Evolutionary conservation across 2,113 vertebrate genomes (phyloP), one percentile per base, ranked within the genome.

Genomic region (Sigmodon hispidus): DNA sequence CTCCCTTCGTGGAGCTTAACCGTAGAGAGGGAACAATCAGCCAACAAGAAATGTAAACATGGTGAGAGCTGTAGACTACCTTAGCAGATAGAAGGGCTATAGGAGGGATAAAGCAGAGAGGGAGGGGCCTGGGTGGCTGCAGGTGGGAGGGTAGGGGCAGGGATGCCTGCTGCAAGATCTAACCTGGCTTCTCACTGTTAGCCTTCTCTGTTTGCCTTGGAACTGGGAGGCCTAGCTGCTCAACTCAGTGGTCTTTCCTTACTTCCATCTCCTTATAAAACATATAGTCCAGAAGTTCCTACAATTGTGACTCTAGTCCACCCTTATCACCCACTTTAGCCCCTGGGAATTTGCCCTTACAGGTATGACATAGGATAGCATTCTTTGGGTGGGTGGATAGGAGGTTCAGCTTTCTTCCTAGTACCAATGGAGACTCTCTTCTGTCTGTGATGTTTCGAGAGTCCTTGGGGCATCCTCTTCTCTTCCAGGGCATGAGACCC

Each of bases 401-500:
- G 63, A 26, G 22, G 63, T 87, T 77, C 81, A 87, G 88, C 79
- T 91, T 90, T 63, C 61, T 69, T 87, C 34, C 59, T 72, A 59
- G 85, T 29, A 22, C 40, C 36, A 43, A 7, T 10, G 57, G 73
- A 86, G 57, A 65, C 52, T 36, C 80, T 95, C 67, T 73, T 80
- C 63, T 67, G 1, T 52, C 79, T 80, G 48, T 61, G 91, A 77
- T 69, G 55, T 89, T 72, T 84, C 48, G 34, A 1, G 90, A 69
- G 26, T 79, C 48, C 81, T 69, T 96, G 73, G 95, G 72, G 67
- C 75, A 3, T 65, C 77, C n/a, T 95, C 34, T 94, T 86, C 22
- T 85, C 0, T 93, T 92, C 95, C 3, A n/a, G 96, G 91, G 81
- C 52, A 21, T 0, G 12, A 97, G 69, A 92, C 63, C 10, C 97